Evolutionary conservation across 2,113 vertebrate species (phyloP).

Genomic region (Bufo bufo): DNA sequence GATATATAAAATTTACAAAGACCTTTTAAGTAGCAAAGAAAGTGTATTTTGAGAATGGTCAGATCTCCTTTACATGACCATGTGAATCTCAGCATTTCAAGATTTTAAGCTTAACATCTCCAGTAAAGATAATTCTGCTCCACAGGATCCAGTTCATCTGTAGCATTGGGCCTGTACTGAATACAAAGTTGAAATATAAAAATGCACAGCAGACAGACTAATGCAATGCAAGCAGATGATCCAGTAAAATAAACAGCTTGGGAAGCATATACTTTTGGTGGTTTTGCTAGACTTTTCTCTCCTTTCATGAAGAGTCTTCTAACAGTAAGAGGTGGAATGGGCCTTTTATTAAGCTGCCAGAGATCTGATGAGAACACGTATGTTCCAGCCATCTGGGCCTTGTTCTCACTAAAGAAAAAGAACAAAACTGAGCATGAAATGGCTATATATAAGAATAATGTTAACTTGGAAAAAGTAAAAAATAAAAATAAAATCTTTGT

Average conservation of each 20-base stretch:
- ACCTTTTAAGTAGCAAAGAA: background rate
- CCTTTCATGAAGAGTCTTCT: background rate
- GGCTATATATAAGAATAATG: background rate
- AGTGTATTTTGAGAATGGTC: background rate
- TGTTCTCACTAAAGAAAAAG: background rate
- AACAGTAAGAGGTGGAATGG: background rate
- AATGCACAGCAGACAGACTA: background rate
- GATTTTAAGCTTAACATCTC: background rate
- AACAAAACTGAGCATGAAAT: background rate
- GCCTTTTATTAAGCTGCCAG: constrained; percentile 11
- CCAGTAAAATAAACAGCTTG: background rate
- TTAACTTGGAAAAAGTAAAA: background rate
- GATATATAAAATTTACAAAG: constrained; percentile 10
- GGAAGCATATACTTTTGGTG: background rate
- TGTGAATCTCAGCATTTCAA: background rate
- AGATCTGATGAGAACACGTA: constrained; percentile 34
- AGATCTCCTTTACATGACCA: background rate
- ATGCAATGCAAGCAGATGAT: background rate
- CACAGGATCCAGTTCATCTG: background rate
- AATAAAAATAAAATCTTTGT: background rate
- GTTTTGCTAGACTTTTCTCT: background rate
- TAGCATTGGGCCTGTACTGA: background rate
- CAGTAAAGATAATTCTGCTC: background rate
- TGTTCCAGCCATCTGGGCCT: constrained; percentile 25
- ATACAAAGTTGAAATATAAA: background rate